These are phyloP conservation scores for Silurus meridionalis DNA, from an alignment of 2,113 vertebrate genomes.

Conservation along the genomic window DNA sequence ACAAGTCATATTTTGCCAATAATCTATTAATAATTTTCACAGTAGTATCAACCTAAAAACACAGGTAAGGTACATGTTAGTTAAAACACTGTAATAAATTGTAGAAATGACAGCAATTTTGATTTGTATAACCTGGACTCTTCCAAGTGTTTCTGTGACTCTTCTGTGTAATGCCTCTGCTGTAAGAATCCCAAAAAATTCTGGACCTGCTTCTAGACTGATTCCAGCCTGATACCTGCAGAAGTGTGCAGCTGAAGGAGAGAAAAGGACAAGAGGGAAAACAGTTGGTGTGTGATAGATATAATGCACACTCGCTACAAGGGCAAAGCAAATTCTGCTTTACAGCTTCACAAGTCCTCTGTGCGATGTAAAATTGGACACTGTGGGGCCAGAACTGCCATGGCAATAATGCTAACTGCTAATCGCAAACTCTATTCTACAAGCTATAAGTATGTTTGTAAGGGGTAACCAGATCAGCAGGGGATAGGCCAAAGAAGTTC, in stretches of 20 bases:
- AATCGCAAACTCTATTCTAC: not conserved
- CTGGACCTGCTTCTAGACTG: not conserved
- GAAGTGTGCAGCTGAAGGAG: constrained; percentile 8
- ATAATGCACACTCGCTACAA: constrained; percentile 1
- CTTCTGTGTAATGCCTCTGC: not conserved
- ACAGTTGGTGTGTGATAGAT: not conserved
- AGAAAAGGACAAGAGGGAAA: constrained; percentile 15
- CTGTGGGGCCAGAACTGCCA: not conserved
- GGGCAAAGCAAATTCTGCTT: constrained; percentile 7
- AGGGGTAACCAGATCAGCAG: not conserved
- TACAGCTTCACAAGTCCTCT: not conserved
- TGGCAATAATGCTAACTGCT: not conserved
- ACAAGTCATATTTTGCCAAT: not conserved
- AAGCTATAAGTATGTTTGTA: not conserved
- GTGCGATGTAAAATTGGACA: constrained; percentile 11
- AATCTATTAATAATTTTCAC: not conserved
- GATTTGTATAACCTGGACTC: not conserved
- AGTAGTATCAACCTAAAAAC: not conserved
- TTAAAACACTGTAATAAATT: not conserved
- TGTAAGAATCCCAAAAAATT: not conserved
- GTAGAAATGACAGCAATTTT: not conserved
- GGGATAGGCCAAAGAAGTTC: not conserved
- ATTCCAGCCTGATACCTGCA: constrained; percentile 1
- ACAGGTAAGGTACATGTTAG: not conserved
- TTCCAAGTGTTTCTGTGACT: not conserved